Evolutionary conservation across 30 jellyfish, hydroid and myxozoan species (phyloP).

Genomic region (Hydractinia echinata): DNA sequence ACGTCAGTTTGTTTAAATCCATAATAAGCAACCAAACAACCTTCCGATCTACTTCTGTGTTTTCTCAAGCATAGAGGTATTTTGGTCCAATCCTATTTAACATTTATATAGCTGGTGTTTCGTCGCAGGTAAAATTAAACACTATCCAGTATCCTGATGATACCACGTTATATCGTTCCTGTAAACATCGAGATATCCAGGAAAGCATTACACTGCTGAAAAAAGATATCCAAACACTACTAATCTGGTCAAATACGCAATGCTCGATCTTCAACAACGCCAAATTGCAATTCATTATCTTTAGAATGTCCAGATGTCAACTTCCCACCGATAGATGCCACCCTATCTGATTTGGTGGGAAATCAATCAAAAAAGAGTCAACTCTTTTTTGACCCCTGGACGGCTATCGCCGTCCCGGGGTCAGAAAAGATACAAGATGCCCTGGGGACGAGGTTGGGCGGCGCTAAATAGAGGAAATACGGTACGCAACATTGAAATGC

Average conservation of each 20-base stretch:
- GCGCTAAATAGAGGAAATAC: too few relatives aligned
- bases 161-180: background rate
- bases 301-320: background rate
- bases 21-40: background rate
- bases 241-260: background rate
- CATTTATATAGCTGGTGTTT: background rate
- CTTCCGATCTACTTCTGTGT: slow-evolving; percentile 1
- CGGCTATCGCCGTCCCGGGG: too few relatives aligned
- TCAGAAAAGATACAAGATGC: too few relatives aligned
- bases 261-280: too few relatives aligned
- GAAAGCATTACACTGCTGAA: background rate
- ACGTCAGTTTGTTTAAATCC: background rate
- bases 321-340: background rate
- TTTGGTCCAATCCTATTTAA: slow-evolving; percentile 3
- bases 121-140: background rate
- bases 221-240: background rate
- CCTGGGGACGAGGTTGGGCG: too few relatives aligned
- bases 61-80: too few relatives aligned
- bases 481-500: too few relatives aligned
- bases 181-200: background rate
- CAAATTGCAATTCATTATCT: background rate
- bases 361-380: slow-evolving; percentile 1
- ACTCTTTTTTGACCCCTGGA: too few relatives aligned
- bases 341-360: slow-evolving; percentile 6
- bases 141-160: background rate